These are phyloP conservation scores for Chloroceryle aenea DNA, from an alignment of 2,113 vertebrate genomes.

Conservation along the genomic window DNA sequence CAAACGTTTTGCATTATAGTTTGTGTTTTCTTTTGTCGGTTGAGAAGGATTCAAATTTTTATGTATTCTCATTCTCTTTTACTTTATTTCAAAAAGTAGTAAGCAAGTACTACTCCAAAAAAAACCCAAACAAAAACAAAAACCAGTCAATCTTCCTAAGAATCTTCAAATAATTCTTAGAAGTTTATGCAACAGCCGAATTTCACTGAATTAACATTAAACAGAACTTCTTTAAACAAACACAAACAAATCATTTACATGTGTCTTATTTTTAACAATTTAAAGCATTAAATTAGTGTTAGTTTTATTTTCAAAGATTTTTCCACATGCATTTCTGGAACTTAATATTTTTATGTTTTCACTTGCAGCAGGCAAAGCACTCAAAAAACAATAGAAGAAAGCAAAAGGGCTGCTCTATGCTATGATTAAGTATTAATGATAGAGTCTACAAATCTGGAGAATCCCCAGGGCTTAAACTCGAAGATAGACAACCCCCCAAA, in stretches of 20 bases:
- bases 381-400: neutral
- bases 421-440: neutral
- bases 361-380: neutral
- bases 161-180: constrained; percentile 60
- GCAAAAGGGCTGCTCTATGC: neutral
- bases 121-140: neutral
- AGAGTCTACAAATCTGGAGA: neutral
- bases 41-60: neutral
- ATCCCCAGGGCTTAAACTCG: neutral
- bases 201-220: constrained; percentile 49
- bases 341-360: neutral
- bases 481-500: neutral
- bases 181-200: constrained; percentile 40
- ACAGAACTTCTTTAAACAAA: constrained; percentile 53
- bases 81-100: constrained; percentile 46
- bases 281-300: constrained; percentile 7
- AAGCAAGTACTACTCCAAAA: constrained; percentile 20
- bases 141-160: constrained; percentile 42
- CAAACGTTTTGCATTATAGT: neutral
- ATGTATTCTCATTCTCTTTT: neutral
- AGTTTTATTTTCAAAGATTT: constrained; percentile 15
- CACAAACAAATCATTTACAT: constrained; percentile 52
- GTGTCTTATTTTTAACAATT: constrained; percentile 43
- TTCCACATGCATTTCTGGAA: constrained; percentile 23
- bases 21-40: neutral